Conservation (phyloP, 2,113 vertebrate species). For the Bucco capensis region DNA sequence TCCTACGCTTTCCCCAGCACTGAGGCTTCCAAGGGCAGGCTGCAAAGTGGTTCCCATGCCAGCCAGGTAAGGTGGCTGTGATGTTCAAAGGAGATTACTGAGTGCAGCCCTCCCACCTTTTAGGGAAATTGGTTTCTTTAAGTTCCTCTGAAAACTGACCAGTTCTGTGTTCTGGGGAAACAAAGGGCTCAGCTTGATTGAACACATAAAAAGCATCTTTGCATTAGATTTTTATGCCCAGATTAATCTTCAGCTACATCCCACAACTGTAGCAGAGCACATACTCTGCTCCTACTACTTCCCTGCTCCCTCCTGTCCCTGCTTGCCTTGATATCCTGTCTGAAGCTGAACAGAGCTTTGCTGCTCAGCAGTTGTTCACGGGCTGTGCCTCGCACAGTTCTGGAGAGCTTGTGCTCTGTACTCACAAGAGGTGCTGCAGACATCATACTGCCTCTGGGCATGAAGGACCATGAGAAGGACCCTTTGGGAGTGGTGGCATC, state of each 20-base stretch:
- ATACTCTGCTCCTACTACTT: not conserved
- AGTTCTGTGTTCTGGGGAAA: not conserved
- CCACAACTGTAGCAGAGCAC: not conserved
- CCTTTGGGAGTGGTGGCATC: not conserved
- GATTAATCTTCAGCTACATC: not conserved
- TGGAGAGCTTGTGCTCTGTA: rapidly evolving
- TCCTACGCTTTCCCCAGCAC: not conserved
- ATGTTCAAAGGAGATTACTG: not conserved
- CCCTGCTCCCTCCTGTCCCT: not conserved
- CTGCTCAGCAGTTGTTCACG: not conserved
- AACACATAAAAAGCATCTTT: not conserved
- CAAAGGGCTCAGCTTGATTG: not conserved
- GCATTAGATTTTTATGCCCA: not conserved
- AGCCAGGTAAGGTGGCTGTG: not conserved
- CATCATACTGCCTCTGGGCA: rapidly evolving
- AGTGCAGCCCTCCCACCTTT: not conserved
- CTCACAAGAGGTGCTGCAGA: not conserved
- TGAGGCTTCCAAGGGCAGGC: not conserved
- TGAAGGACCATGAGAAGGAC: rapidly evolving
- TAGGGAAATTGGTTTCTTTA: not conserved
- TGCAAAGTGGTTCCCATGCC: not conserved
- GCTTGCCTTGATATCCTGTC: not conserved
- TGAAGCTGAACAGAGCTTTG: not conserved
- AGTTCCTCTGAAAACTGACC: not conserved
- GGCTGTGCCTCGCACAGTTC: not conserved